Percentiles rank a stretch among this genome's conserved stretches.
Evolutionary conservation across 1,140 invertebrate species (phyloP).

Genomic region (Trichoplusia ni): DNA sequence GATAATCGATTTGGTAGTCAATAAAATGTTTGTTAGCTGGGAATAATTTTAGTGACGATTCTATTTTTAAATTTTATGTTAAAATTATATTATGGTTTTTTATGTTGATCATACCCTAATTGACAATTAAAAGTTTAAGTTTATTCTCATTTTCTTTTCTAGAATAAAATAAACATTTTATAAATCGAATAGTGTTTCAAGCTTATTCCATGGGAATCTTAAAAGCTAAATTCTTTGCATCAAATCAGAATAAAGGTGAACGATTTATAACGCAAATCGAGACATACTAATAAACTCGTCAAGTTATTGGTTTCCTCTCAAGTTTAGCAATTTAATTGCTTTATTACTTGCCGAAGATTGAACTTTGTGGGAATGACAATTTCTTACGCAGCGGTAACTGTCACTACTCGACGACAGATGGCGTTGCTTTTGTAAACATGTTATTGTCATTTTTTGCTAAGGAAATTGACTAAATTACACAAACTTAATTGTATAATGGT

Average conservation of each 20-base stretch:
- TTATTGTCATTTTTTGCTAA: too few species aligned
- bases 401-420: slow-evolving; percentile 62
- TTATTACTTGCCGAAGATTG: slow-evolving; percentile 44
- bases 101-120: too few species aligned
- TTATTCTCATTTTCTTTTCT: too few species aligned
- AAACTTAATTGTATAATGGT: too few species aligned
- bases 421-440: slow-evolving; percentile 39
- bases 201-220: neutral
- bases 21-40: too few species aligned
- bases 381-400: neutral
- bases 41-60: too few species aligned
- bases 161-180: too few species aligned
- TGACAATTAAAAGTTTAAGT: too few species aligned
- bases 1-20: neutral
- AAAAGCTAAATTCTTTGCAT: neutral
- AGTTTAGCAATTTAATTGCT: slow-evolving; percentile 59
- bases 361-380: slow-evolving; percentile 8
- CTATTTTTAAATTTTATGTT: too few species aligned
- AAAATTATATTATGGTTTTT: too few species aligned
- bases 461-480: too few species aligned
- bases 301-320: slow-evolving; percentile 51
- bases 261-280: slow-evolving; percentile 54
- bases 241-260: slow-evolving; percentile 50
- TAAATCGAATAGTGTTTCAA: too few species aligned
- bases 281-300: slow-evolving; percentile 58